Evolutionary conservation across 2,888 invertebrate genomes (phyloP).

Genomic region (Perizoma flavofasciatum): DNA sequence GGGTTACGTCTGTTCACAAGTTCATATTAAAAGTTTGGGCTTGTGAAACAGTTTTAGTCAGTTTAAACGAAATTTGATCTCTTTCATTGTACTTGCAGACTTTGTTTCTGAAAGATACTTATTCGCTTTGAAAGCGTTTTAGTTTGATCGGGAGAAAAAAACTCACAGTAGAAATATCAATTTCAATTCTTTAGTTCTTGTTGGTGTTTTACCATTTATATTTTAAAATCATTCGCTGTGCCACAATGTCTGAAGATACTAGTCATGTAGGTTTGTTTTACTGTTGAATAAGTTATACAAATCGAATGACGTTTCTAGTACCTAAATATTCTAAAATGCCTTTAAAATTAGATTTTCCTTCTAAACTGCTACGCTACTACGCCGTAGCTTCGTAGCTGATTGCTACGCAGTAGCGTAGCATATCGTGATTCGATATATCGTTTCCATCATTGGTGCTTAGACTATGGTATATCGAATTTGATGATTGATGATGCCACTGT

Average conservation of each 20-base stretch:
- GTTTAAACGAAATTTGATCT: not conserved
- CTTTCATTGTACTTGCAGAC: not conserved
- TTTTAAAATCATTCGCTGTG: too few relatives aligned
- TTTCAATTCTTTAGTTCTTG: too few relatives aligned
- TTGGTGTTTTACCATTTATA: too few relatives aligned
- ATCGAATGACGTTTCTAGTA: too few relatives aligned
- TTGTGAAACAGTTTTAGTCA: not conserved
- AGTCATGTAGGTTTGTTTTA: too few relatives aligned
- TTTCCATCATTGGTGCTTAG: not conserved
- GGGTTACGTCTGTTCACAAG: not conserved
- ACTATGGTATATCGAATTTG: too few relatives aligned
- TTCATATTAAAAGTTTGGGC: not conserved
- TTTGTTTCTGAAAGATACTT: not conserved
- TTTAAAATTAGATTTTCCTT: too few relatives aligned
- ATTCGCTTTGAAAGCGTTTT: not conserved
- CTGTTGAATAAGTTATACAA: too few relatives aligned
- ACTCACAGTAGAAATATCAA: too few relatives aligned
- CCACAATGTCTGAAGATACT: too few relatives aligned
- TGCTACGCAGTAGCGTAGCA: constrained; percentile 17
- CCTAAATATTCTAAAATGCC: too few relatives aligned
- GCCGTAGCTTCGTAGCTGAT: constrained; percentile 16
- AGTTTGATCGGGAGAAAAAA: not conserved
- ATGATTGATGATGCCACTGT: too few relatives aligned
- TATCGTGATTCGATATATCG: constrained; percentile 3
- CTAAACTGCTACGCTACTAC: not conserved